phyloP scores from a whole-genome alignment of 2,113 vertebrate species.

The Ophiodon elongatus region DNA sequence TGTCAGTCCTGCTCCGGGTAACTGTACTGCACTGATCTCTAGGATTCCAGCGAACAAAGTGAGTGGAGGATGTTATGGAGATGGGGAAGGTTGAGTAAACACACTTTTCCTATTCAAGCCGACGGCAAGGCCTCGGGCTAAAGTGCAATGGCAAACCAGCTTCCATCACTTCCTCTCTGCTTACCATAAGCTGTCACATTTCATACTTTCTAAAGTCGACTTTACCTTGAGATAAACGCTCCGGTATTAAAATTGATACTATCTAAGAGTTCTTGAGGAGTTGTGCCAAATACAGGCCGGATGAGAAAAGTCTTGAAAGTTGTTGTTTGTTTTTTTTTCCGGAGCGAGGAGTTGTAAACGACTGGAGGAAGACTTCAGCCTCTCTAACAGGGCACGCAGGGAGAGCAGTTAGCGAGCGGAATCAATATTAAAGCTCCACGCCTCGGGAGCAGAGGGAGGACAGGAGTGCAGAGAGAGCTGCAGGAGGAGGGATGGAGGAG shows the following conservation, averaged over 20 bases:
- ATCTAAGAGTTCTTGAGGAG: constrained; percentile 12
- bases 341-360: constrained; percentile 18
- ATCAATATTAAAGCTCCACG: constrained; percentile 71
- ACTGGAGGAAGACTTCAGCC: constrained; percentile 53
- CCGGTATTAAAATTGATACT: not conserved
- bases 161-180: not conserved
- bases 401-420: constrained; percentile 61
- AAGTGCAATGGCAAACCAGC: constrained; percentile 10
- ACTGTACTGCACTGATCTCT: constrained; percentile 19
- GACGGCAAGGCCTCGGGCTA: constrained; percentile 36
- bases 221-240: not conserved
- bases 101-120: constrained; percentile 32
- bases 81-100: constrained; percentile 17
- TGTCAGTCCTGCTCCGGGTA: constrained; percentile 13
- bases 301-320: constrained; percentile 34
- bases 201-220: constrained; percentile 12
- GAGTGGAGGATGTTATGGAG: constrained; percentile 15
- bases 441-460: constrained; percentile 45
- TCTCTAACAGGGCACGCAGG: constrained; percentile 59
- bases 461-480: constrained; percentile 32
- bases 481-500: constrained; percentile 26
- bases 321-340: not conserved
- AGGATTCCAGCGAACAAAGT: constrained; percentile 4
- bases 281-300: constrained; percentile 26
- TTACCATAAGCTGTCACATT: constrained; percentile 2